A percentile compares a stretch with the other conserved stretches of the same genome.
phyloP scores from a whole-genome alignment of 1,140 invertebrate species.

The Agraylea sexmaculata region DNA sequence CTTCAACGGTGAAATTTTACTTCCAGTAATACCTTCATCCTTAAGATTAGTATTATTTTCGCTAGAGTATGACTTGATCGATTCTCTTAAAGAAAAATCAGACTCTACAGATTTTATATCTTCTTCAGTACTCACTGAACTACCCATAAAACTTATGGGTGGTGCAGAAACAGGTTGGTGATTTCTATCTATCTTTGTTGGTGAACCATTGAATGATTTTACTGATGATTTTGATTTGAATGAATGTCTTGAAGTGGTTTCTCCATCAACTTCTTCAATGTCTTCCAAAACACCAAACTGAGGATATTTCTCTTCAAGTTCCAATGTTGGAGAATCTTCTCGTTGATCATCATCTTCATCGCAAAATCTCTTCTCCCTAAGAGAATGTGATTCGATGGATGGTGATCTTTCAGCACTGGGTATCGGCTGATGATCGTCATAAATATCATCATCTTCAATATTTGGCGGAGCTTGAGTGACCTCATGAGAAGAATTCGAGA shows the following conservation, averaged over 20 bases:
- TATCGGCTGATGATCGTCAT: no score
- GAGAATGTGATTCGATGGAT: no score
- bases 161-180: constrained; percentile 9
- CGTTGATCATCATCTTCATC: no score
- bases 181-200: background rate
- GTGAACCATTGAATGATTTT: background rate
- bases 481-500: no score
- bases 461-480: no score
- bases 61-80: constrained; percentile 12
- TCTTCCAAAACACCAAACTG: background rate
- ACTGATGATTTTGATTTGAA: background rate
- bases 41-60: constrained; percentile 12
- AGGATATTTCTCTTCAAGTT: background rate
- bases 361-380: no score
- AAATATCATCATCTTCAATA: no score
- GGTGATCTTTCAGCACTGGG: no score
- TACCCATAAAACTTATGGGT: constrained; percentile 13
- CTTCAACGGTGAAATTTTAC: constrained; percentile 15
- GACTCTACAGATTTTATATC: constrained; percentile 18
- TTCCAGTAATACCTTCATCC: constrained; percentile 3
- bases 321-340: no score
- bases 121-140: constrained; percentile 16
- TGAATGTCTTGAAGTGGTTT: background rate
- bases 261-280: background rate
- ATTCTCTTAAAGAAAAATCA: constrained; percentile 10